These are phyloP conservation scores for Apodemia mormo DNA, from an alignment of 2,888 invertebrate species.

Conservation along the genomic window DNA sequence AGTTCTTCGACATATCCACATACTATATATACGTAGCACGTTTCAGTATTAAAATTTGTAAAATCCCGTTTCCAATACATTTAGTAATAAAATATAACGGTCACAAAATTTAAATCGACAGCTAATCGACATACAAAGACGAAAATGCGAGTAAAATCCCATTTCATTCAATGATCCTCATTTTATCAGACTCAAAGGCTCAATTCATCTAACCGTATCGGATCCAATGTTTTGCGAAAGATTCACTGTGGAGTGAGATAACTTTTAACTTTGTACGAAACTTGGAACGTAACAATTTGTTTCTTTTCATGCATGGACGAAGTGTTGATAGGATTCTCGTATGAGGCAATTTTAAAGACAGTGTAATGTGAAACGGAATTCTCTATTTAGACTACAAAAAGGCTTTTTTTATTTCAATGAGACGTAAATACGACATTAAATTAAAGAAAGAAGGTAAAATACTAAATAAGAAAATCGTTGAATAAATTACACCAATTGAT, in stretches of 20 bases:
- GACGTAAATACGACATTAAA: too few relatives aligned
- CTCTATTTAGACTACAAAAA: too few relatives aligned
- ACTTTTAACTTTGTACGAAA: conserved; percentile 38
- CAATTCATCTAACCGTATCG: conserved; percentile 32
- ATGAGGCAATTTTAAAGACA: background rate
- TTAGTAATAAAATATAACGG: background rate
- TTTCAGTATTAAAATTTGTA: too few relatives aligned
- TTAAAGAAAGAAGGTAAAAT: too few relatives aligned
- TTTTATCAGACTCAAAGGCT: conserved; percentile 27
- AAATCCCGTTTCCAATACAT: background rate
- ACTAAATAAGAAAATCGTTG: too few relatives aligned
- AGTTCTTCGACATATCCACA: too few relatives aligned
- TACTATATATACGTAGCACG: too few relatives aligned
- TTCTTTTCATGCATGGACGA: background rate
- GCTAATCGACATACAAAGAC: conserved; percentile 29
- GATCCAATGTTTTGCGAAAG: conserved; percentile 34
- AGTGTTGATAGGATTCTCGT: background rate
- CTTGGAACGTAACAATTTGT: conserved; percentile 18
- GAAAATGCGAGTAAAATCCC: conserved; percentile 28
- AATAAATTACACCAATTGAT: too few relatives aligned
- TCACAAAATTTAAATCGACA: conserved; percentile 23
- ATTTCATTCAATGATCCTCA: conserved; percentile 34
- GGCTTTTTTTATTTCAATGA: too few relatives aligned
- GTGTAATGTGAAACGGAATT: background rate
- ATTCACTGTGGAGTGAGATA: conserved; percentile 38